Base-by-base conservation (phyloP, 2,113 vertebrate species). In the Tachysurus fulvidraco region DNA sequence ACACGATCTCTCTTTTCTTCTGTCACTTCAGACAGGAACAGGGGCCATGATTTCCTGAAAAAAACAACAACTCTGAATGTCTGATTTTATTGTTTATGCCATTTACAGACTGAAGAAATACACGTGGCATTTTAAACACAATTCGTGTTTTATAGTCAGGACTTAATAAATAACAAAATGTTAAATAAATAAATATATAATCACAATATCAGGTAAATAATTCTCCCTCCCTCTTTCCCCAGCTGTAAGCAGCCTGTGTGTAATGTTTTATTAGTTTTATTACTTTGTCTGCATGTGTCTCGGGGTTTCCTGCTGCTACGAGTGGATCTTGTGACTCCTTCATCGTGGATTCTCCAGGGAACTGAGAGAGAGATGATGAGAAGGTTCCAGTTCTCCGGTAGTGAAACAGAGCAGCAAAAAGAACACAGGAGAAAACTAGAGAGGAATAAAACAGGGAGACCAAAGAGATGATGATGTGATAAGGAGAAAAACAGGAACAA, bases 261-360 rank as follows among this genome's bases (percentile, higher is more conserved):
- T 64, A 71, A 8, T 9, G 28, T 19, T 23, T 44, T 10, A 41
- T 36, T 36, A 19, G 67, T 8, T 13, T 16, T 46, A 6, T 36
- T 83, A 88, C 88, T 80, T 76, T 83, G 30, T 60, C 41, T 2
- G 84, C 6, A 12, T 60, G 86, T 44, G 17, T 5, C 19, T 36
- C 14, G 14, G 78, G 36, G 65, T 44, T 41, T 50, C 46, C 73
- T 5, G 71, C 14, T 13, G 81, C 19, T 80, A 90, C 71, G 60
- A 96, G 94, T 4, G 92, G 93, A 62, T 95, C 93, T 88, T 91
- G 94, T 77, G 95, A 96, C 81, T 95, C 95, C 80, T 94, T 94
- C 50, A 94, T 88, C 1, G 85, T 88, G 82, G 92, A 52, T 59
- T 89, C 91, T 85, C 90, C 92, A 44, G 80, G 17, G n/a, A 19